Evolutionary conservation across 2,797 vertebrate species (phyloP), one percentile per base, ranked within the genome.

Genomic region (Echiichthys vipera): DNA sequence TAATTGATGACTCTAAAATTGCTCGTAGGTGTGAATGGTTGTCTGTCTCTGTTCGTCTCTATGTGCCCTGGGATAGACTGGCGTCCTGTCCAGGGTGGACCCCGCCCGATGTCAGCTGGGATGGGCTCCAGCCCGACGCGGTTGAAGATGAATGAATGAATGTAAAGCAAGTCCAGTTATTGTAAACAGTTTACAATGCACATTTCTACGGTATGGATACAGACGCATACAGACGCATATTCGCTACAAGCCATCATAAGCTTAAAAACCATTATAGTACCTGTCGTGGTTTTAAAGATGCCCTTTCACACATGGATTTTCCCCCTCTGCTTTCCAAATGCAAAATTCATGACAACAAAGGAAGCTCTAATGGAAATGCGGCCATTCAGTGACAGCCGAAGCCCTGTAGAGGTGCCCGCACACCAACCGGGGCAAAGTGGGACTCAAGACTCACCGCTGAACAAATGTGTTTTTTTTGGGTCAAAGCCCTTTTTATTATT

Each of bases 201-300:
- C 30, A 32, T 32, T 32, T 29, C 20, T 0, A 54, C 46, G 27
- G 3, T 17, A 39, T 20, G 24, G 20, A 7, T 25, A 9, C 22
- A 45, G 34, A 42, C 1, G 12, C 46, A 32, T 15, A 40, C 7
- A 47, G 45, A 63, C 15, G 55, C 32, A n/a, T 62, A 63, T 46
- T 37, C 43, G 14, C 57, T 62, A 9, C 27, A 29, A 57, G 62
- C 40, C 25, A 14, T 53, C 40, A 53, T 32, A 11, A 47, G 43
- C 5, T 0, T 37, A 30, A 34, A 69, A 66, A 51, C n/a, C 25
- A 71, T 58, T 74, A 61, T 36, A 61, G 30, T 34, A n/a, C 29
- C 59, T 71, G 58, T 64, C 57, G 34, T 58, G 18, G 47, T 53
- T 75, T 57, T 53, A 47, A 37, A 42, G 43, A 78, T 61, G 46